Evolutionary conservation across 2,888 invertebrate species (phyloP).

Genomic region (Ellobium chinense): DNA sequence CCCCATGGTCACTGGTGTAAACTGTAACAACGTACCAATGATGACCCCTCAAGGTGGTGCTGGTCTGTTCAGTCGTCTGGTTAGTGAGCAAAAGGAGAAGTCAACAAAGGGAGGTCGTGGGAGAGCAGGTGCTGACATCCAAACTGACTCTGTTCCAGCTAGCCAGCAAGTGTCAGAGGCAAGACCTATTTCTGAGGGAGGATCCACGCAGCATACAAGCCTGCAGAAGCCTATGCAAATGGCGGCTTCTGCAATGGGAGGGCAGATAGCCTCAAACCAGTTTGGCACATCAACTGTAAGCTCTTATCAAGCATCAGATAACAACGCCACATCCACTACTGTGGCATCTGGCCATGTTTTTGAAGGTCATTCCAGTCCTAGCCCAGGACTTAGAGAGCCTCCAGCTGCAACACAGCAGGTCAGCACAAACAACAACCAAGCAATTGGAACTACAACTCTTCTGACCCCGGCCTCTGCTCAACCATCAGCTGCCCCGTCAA

Average conservation of each 20-base stretch:
- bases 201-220: not conserved
- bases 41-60: not conserved
- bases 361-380: not conserved
- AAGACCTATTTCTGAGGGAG: conserved; percentile 2
- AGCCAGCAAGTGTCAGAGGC: not conserved
- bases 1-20: conserved; percentile 33
- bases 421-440: too few relatives aligned
- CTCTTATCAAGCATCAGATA: not conserved
- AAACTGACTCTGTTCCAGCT: not conserved
- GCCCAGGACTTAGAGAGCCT: too few relatives aligned
- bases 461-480: too few relatives aligned
- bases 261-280: too few relatives aligned
- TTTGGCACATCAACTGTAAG: not conserved
- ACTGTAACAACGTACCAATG: conserved; percentile 45
- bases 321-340: not conserved
- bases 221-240: not conserved
- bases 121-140: not conserved
- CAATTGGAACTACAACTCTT: too few relatives aligned
- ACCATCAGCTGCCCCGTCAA: not conserved
- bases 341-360: not conserved
- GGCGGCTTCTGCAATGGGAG: not conserved
- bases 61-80: not conserved
- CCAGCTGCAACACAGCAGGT: too few relatives aligned
- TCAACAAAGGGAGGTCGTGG: not conserved
- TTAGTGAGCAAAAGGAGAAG: not conserved